A percentile compares a stretch with the other conserved stretches of the same genome.
Conservation (phyloP, 2,113 vertebrate species). For the Pavo muticus region DNA sequence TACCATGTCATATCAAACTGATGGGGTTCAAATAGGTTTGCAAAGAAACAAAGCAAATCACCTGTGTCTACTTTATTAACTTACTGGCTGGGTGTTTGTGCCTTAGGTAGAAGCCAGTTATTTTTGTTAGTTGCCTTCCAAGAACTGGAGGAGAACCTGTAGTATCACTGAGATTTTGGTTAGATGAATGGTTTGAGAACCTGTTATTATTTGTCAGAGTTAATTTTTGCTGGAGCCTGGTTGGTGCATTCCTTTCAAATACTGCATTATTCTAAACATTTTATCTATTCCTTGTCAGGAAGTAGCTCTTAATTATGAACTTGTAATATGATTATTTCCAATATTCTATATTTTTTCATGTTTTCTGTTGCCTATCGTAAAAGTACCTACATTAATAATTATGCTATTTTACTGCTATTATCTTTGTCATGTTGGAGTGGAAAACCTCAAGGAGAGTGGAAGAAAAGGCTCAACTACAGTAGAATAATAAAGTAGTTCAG, state of each 20-base stretch:
- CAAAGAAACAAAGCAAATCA: too few relatives aligned
- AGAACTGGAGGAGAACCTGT: not conserved
- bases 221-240: not conserved
- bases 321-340: not conserved
- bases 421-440: constrained; percentile 46
- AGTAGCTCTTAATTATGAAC: not conserved
- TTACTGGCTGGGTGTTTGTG: not conserved
- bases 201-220: not conserved
- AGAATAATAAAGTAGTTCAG: constrained; percentile 6
- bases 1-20: too few relatives aligned
- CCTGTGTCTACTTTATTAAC: too few relatives aligned
- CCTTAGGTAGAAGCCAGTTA: not conserved
- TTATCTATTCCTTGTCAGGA: not conserved
- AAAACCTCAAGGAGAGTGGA: constrained; percentile 16
- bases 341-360: not conserved
- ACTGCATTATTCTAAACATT: not conserved
- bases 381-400: constrained; percentile 22
- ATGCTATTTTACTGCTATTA: constrained; percentile 10
- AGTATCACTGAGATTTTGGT: not conserved
- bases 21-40: too few relatives aligned
- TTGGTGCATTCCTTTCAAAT: not conserved
- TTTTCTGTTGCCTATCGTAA: not conserved
- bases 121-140: not conserved
- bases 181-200: not conserved
- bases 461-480: not conserved